Conservation (phyloP, 2,797 vertebrate species). For the Onychomys arenicola region DNA sequence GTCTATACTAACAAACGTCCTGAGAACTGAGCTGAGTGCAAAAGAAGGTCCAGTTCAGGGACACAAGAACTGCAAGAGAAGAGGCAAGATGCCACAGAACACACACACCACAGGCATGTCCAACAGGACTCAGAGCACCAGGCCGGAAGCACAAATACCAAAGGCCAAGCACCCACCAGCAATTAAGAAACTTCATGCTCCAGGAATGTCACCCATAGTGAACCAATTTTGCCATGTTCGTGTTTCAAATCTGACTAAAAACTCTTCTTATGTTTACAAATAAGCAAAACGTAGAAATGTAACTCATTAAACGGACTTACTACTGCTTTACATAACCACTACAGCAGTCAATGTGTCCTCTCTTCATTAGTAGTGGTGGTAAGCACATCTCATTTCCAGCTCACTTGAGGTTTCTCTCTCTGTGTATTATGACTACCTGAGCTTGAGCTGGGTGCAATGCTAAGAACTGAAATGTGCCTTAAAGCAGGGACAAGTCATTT, state of each 20-base stretch:
- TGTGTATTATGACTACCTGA: not conserved
- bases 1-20: not conserved
- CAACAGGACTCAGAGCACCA: not conserved
- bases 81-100: not conserved
- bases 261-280: not conserved
- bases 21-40: not conserved
- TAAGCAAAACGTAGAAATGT: conserved; percentile 45
- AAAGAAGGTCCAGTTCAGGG: not conserved
- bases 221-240: not conserved
- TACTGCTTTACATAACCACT: not conserved
- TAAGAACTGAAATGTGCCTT: conserved; percentile 5
- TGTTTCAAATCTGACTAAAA: conserved; percentile 6
- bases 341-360: not conserved
- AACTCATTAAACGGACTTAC: not conserved
- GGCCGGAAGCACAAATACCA: not conserved
- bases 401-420: not conserved
- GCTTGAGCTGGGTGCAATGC: not conserved
- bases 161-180: not conserved
- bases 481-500: not conserved
- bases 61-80: conserved; percentile 14
- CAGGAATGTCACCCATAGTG: not conserved
- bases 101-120: not conserved
- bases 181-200: not conserved
- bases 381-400: not conserved
- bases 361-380: not conserved